Base-by-base conservation (phyloP, 2,888 invertebrate genomes). In the Fragum whitleyi region DNA sequence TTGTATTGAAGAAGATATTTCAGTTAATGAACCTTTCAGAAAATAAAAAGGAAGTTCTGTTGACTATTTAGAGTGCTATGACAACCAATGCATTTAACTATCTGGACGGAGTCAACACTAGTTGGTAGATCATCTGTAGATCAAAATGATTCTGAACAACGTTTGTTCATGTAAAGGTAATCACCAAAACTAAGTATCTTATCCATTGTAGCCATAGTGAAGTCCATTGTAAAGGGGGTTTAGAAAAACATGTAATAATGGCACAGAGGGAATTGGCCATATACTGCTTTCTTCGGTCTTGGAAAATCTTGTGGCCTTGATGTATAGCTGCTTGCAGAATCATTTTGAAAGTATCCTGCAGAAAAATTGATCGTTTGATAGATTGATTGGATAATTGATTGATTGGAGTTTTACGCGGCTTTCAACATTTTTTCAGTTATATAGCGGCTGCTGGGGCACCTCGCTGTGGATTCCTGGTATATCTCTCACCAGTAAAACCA, bases 211-310 rank as follows among this genome's bases (percentile, higher is more conserved):
- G 55, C n/a, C 23, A 32, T 0, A 36, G n/a, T n/a, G n/a, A n/a
- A n/a, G 23, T 23, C 69, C 75, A 75, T 47, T 69, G 28, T 42
- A 19, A 16, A 29, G 75, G 75, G 1, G 69, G 59, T 21, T 0
- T 14, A 23, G 19, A 11, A 16, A 26, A 29, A 28, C 29, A 26
- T 55, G 9, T 26, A 5, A 29, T 7, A 6, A 75, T 55, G 1
- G 75, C 75, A 55, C 26, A 36, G 1, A 74, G 14, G 19, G 74
- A 74, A 68, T 69, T 69, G 1, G 69, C 59, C 3, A 76, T 47
- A 47, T 69, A 76, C n/a, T 76, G 75, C 28, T 47, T 26, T 11
- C 75, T 69, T n/a, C 61, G 42, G 11, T 59, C 55, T 42, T 23
- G 55, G 55, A 32, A 76, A 11, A 14, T 23, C 5, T 19, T n/a